Evolutionary conservation across 1,140 invertebrate species (phyloP).

Genomic region (Oedothorax gibbosus): DNA sequence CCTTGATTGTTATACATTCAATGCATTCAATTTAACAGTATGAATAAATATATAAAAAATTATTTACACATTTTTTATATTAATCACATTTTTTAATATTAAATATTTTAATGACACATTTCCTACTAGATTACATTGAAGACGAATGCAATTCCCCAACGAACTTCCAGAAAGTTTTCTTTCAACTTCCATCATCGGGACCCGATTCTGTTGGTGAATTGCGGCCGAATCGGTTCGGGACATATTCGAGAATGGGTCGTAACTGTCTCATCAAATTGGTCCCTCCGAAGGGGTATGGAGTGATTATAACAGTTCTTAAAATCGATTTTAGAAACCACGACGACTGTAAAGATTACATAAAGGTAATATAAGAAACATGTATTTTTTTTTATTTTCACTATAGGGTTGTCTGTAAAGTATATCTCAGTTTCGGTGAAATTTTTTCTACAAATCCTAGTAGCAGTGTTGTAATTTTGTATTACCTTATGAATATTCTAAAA

Average conservation of each 20-base stretch:
- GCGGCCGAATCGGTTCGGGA: constrained; percentile 43
- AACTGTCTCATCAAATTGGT: constrained; percentile 43
- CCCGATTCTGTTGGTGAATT: constrained; percentile 46
- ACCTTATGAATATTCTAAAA: too few relatives aligned
- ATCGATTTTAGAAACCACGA: constrained; percentile 43
- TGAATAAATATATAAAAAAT: too few relatives aligned
- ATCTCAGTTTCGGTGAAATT: too few relatives aligned
- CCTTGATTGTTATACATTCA: too few relatives aligned
- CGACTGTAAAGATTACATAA: constrained; percentile 44
- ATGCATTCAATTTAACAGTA: too few relatives aligned
- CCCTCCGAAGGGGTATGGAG: constrained; percentile 32
- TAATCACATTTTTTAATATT: too few relatives aligned
- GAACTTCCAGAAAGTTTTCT: constrained; percentile 25
- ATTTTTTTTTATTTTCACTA: too few relatives aligned
- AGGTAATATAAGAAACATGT: not conserved
- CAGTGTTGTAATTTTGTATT: too few relatives aligned
- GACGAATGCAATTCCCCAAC: constrained; percentile 42
- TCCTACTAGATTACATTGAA: constrained; percentile 43
- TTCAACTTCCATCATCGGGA: constrained; percentile 18
- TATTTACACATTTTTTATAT: too few relatives aligned
- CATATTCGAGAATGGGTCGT: constrained; percentile 43
- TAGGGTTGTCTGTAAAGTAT: too few relatives aligned
- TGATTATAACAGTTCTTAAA: constrained; percentile 33
- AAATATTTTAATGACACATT: not conserved
- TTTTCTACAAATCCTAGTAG: too few relatives aligned